phyloP scores from a whole-genome alignment of 2,797 vertebrate genomes.

The Antrozous pallidus region DNA sequence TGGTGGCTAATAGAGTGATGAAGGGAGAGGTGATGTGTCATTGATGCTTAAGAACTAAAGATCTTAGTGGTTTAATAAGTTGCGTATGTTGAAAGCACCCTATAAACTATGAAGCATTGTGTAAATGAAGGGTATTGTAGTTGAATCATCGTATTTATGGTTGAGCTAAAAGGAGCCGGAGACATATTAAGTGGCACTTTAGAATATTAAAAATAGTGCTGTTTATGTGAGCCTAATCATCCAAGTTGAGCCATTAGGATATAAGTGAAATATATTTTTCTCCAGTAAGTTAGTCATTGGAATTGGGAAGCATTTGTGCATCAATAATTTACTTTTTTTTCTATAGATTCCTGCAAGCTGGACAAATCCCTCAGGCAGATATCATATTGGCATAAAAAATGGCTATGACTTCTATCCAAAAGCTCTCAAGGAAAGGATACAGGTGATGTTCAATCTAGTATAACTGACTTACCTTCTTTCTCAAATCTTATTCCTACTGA shows the following conservation, averaged over 20 bases:
- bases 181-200: background rate
- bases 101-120: background rate
- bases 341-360: constrained; percentile 90
- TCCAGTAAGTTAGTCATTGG: background rate
- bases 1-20: background rate
- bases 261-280: background rate
- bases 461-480: background rate
- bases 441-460: constrained; percentile 83
- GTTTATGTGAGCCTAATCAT: background rate
- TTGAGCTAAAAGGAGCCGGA: background rate
- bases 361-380: constrained; percentile 96
- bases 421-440: constrained; percentile 97
- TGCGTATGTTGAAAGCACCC: background rate
- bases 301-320: background rate
- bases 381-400: constrained; percentile 97
- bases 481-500: constrained; percentile 1
- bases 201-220: background rate
- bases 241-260: background rate
- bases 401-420: constrained; percentile 99
- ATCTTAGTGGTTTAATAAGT: background rate
- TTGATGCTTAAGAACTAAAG: background rate
- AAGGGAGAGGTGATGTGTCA: background rate
- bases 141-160: background rate
- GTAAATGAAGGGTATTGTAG: background rate
- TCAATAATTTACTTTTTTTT: constrained; percentile 8